Evolutionary conservation across 2,888 invertebrate species (phyloP).

Genomic region (Eilema sororculum): DNA sequence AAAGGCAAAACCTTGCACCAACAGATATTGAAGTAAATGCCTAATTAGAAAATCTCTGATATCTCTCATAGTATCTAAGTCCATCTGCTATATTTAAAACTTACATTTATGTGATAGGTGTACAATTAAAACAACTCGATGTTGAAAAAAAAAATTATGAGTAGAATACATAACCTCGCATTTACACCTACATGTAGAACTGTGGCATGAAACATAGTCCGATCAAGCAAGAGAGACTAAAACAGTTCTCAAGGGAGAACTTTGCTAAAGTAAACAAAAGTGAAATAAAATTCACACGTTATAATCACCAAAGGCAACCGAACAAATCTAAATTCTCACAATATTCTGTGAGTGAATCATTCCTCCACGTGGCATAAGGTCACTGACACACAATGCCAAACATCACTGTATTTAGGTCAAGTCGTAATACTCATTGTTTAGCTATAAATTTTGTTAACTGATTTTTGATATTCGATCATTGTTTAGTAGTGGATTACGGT

Average conservation of each 20-base stretch:
- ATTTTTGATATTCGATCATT: constrained; percentile 15
- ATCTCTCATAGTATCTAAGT: background rate
- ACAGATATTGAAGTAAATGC: background rate
- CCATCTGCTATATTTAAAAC: too few relatives aligned
- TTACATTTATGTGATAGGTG: too few relatives aligned
- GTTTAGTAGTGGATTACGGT: constrained; percentile 2
- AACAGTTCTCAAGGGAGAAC: background rate
- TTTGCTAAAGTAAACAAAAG: constrained; percentile 4
- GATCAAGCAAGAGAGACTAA: too few relatives aligned
- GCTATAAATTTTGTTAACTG: constrained; percentile 16
- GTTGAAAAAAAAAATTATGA: too few relatives aligned
- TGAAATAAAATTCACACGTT: constrained; percentile 3
- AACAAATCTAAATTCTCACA: too few relatives aligned
- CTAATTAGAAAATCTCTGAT: background rate
- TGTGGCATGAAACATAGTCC: too few relatives aligned
- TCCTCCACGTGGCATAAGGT: constrained; percentile 28
- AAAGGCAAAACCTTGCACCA: background rate
- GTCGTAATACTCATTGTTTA: constrained; percentile 26
- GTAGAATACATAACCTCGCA: too few relatives aligned
- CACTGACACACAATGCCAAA: constrained; percentile 25
- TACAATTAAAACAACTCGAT: too few relatives aligned
- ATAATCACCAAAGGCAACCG: background rate
- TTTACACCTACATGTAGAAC: too few relatives aligned
- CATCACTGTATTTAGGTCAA: constrained; percentile 31
- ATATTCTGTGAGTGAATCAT: constrained; percentile 20